Base-by-base conservation (phyloP, 2,113 vertebrate genomes). In the Bettongia penicillata region DNA sequence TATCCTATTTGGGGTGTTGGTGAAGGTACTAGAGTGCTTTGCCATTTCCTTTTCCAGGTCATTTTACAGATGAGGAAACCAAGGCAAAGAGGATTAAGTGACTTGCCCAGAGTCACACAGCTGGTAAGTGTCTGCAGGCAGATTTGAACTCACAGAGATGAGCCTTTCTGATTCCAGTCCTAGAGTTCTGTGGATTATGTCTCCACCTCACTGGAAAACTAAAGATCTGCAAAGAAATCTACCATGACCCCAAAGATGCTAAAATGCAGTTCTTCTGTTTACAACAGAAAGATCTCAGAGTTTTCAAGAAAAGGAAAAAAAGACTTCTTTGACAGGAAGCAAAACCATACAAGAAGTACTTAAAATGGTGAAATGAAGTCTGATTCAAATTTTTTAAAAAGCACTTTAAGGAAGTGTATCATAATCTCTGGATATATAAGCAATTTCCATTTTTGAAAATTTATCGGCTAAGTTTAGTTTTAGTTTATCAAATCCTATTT, bases 161-260 rank as follows among this genome's bases (percentile, higher is more conserved):
- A 77, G 68, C 16, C 68, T 68, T 68, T 12, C 31, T 37, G 61
- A 68, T 12, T 37, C 3, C 31, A 37, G 31, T 3, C 12, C 61
- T 68, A 3, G 37, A 4, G 4, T 23, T 23, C 57, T 12, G 2
- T 61, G 26, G 3, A 31, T 10, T 31, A 23, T 23, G 10, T 31
- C 2, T 12, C 61, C 61, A 37, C 12, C 31, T 37, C 14, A 28
- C 24, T 43, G 37, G 37, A 43, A 77, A 19, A 16, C 23, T 55
- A 49, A 93, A 53, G 93, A 93, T 90, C 52, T 89, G 19, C 4
- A 92, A 93, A 51, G 2, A 93, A 93, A 77, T 92, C 26, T 93
- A 8, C 1, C 89, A 50, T 50, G 0, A 89, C 23, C 43, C 5
- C 25, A 93, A n/a, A 61, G 68, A 89, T 51, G 28, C 51, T 91